Evolutionary conservation across 1,140 invertebrate genomes (phyloP).

Genomic region (Meloidogyne hapla): DNA sequence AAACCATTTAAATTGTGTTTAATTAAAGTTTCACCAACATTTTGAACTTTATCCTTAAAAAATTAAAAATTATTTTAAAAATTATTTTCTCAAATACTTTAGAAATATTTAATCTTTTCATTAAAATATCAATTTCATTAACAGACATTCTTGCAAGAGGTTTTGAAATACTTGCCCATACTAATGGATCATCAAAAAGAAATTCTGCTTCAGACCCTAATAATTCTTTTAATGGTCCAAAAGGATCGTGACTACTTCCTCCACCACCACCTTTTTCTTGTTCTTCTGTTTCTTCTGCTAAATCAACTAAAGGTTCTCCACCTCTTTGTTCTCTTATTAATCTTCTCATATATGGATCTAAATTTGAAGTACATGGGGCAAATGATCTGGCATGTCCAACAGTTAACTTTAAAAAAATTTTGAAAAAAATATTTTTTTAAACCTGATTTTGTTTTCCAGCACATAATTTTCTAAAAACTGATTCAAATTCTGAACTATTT

Average conservation of each 20-base stretch:
- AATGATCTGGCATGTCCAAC: conserved; percentile 58
- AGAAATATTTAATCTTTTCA: conserved; percentile 14
- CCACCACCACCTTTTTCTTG: conserved; percentile 26
- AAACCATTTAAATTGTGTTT: conserved; percentile 58
- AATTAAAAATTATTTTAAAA: background rate
- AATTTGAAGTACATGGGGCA: conserved; percentile 60
- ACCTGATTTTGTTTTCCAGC: conserved; percentile 27
- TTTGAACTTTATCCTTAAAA: background rate
- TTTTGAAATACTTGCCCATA: conserved; percentile 50
- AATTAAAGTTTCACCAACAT: conserved; percentile 41
- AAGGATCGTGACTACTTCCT: conserved; percentile 16
- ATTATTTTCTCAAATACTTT: conserved; percentile 4
- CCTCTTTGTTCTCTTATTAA: conserved; percentile 46
- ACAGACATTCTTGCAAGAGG: conserved; percentile 56
- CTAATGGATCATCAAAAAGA: conserved; percentile 52
- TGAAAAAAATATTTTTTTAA: background rate
- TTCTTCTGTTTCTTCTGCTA: conserved; percentile 42
- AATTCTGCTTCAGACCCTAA: conserved; percentile 47
- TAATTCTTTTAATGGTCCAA: conserved; percentile 34
- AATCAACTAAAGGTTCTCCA: conserved; percentile 31
- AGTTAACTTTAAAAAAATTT: conserved; percentile 37
- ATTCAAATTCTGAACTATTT: conserved; percentile 57
- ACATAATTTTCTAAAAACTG: conserved; percentile 31
- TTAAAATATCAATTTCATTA: background rate
- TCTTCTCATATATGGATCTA: conserved; percentile 61